These are phyloP conservation scores for Brachypalpus laphriformis DNA, from an alignment of 2,888 invertebrate genomes.

Conservation along the genomic window DNA sequence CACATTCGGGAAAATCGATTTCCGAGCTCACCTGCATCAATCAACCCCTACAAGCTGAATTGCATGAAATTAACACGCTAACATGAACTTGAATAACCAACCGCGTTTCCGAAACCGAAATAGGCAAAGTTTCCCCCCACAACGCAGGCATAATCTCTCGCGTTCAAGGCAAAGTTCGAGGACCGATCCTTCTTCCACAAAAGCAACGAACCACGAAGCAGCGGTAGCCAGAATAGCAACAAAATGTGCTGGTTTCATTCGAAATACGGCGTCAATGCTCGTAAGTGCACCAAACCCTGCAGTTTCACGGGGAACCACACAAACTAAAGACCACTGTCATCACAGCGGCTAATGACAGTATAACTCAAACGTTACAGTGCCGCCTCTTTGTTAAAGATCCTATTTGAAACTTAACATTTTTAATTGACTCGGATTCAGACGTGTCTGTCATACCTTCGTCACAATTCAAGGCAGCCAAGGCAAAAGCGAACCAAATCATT, in stretches of 20 bases:
- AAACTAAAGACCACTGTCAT: constrained; percentile 10
- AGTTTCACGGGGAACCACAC: no score
- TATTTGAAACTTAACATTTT: neutral
- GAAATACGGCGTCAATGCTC: neutral
- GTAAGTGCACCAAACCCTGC: neutral
- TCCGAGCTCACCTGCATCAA: neutral
- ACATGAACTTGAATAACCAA: no score
- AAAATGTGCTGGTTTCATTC: constrained; percentile 7
- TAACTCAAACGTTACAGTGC: neutral
- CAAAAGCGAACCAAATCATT: neutral
- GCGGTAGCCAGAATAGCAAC: neutral
- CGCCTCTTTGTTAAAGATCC: constrained; percentile 19
- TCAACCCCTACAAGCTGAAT: neutral
- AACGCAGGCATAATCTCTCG: neutral
- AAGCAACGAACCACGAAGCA: neutral
- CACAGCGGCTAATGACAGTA: constrained; percentile 3
- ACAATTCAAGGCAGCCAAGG: neutral
- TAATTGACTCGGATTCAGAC: neutral
- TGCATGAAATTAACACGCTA: constrained; percentile 23
- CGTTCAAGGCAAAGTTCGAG: no score
- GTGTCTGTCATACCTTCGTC: neutral
- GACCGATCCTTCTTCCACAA: no score
- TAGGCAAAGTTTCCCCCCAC: neutral
- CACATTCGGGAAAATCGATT: neutral
- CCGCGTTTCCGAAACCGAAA: neutral